Evolutionary conservation across 2,113 vertebrate genomes (phyloP), one percentile per base, ranked within the genome.

Genomic region (Lophotis ruficrista): DNA sequence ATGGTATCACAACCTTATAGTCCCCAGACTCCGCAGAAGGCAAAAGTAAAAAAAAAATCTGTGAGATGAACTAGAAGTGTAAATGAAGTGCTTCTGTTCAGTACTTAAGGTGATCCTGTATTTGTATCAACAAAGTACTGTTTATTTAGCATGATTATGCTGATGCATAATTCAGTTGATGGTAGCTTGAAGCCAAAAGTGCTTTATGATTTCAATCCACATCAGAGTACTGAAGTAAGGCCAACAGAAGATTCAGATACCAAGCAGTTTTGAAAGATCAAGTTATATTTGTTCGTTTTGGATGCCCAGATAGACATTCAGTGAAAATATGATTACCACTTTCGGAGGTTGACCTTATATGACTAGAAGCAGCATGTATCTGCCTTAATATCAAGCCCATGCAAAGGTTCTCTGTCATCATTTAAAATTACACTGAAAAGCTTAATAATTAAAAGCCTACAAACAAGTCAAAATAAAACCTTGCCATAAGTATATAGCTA

Each of bases 111-210:
- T 35, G 54, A 56, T 83, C 37, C 23, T 80, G 25, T 27, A 60
- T 73, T 75, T 92, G 22, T 87, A 50, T 69, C 70, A 83, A 57
- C 45, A 82, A 27, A 85, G 9, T 48, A 30, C 61, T 72, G 50
- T 70, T 88, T 66, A 73, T 90, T 92, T 86, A 73, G 11, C 24
- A n/a, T 28, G 45, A 83, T 83, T 94, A 80, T 45, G 41, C n/a
- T 77, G 41, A 72, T 83, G 61, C 23, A 65, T 66, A 91, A 90
- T 88, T 85, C 58, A 86, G n/a, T 33, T 85, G 54, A 83, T 54
- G 15, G 38, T n/a, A 93, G 50, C 50, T 61, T 80, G 58, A 33
- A 87, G 72, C 31, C 51, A 71, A 24, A 85, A 91, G 38, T 37
- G 37, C 54, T 62, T 89, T 85, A 10, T 91, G 75, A 80, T 80